A percentile compares a stretch with the other conserved stretches of the same genome.
These are phyloP conservation scores for Coregonus ussuriensis DNA, from an alignment of 2,797 vertebrate genomes.

Conservation along the genomic window DNA sequence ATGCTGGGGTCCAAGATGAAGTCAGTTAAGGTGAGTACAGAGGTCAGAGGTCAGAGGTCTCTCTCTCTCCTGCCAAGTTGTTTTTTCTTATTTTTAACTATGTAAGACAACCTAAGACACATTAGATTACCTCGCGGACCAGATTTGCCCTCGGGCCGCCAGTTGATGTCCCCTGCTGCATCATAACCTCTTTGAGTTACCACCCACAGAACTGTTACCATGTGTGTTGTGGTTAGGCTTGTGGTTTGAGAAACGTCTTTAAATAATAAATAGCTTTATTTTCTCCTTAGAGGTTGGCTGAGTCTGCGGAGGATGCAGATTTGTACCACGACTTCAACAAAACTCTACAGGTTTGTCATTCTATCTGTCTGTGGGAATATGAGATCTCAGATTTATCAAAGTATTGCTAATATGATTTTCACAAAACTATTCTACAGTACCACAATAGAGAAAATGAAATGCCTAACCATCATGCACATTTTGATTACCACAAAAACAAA, in stretches of 20 bases:
- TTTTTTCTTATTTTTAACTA: neutral
- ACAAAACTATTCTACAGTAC: neutral
- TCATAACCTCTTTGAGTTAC: neutral
- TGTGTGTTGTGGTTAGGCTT: constrained; percentile 1
- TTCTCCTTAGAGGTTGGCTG: constrained; percentile 84
- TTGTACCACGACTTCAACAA: constrained; percentile 92
- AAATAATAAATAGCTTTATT: constrained; percentile 11
- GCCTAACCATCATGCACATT: neutral
- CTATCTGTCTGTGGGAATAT: neutral
- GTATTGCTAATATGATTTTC: neutral
- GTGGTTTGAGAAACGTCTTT: neutral
- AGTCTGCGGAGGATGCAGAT: constrained; percentile 94
- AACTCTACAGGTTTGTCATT: constrained; percentile 80
- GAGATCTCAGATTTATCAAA: neutral
- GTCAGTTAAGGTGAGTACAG: constrained; percentile 84
- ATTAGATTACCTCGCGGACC: too few relatives aligned
- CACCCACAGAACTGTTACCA: neutral
- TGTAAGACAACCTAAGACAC: neutral
- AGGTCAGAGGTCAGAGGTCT: neutral
- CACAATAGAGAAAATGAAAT: neutral
- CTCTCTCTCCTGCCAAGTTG: neutral
- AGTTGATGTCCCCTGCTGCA: neutral
- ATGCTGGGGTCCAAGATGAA: constrained; percentile 95
- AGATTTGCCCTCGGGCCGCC: neutral
- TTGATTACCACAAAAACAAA: neutral